These are phyloP conservation scores for Cladopsammia gracilis DNA, from an alignment of 64 coral and sea anemone genomes.

Conservation along the genomic window DNA sequence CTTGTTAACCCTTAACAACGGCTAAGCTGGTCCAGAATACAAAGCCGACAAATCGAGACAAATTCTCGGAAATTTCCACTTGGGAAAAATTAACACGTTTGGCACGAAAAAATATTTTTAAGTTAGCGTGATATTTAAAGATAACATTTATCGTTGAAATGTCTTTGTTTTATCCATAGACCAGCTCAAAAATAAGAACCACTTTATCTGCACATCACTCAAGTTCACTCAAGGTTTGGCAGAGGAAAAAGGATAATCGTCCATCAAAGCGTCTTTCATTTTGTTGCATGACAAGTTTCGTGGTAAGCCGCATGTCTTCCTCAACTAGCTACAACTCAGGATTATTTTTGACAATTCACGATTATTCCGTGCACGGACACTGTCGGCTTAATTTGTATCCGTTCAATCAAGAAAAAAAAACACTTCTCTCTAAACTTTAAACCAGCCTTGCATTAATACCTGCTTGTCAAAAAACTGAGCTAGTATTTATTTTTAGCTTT, in stretches of 20 bases:
- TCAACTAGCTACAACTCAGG: not conserved
- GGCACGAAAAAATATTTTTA: no score
- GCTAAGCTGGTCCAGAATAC: not conserved
- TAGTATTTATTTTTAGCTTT: not conserved
- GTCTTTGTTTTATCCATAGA: no score
- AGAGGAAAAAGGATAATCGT: not conserved
- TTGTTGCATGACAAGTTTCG: not conserved
- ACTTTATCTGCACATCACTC: not conserved
- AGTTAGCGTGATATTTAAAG: not conserved
- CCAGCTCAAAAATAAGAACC: not conserved
- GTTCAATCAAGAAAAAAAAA: not conserved
- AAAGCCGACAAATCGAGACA: not conserved
- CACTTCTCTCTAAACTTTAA: not conserved
- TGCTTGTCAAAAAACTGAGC: not conserved
- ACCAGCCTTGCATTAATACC: not conserved
- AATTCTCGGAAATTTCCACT: not conserved
- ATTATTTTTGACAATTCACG: not conserved
- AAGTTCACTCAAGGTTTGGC: not conserved
- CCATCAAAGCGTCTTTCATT: not conserved
- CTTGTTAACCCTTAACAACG: conserved; percentile 1
- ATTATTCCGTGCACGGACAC: not conserved
- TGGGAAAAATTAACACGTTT: not conserved
- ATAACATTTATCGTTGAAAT: no score
- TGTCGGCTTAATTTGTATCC: not conserved
- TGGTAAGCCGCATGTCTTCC: not conserved